Evolutionary conservation across 2,797 vertebrate genomes (phyloP).

Genomic region (Onychomys torridus): DNA sequence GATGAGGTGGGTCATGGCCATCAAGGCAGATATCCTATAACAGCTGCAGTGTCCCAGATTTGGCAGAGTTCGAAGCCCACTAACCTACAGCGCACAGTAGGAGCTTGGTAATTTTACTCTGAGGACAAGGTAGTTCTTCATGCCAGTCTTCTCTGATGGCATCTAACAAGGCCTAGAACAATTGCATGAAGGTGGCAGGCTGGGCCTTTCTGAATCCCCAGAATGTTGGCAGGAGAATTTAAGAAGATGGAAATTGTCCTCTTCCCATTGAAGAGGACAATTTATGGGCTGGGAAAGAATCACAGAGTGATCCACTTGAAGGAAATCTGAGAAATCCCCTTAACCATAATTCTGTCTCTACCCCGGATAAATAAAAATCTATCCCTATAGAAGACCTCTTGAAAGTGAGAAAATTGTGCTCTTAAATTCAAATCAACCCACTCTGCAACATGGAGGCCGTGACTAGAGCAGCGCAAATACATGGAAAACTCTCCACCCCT

Average conservation of each 20-base stretch:
- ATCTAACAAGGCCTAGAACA: conserved; percentile 37
- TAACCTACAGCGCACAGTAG: conserved; percentile 78
- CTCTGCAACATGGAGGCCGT: neutral
- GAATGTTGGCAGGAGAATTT: conserved; percentile 5
- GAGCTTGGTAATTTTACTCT: conserved; percentile 74
- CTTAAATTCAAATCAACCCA: neutral
- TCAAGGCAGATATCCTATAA: conserved; percentile 65
- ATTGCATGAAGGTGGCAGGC: conserved; percentile 28
- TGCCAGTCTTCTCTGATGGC: conserved; percentile 36
- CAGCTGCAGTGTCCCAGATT: conserved; percentile 61
- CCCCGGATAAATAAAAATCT: conserved; percentile 13
- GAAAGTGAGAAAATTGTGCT: neutral
- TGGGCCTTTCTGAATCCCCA: conserved; percentile 44
- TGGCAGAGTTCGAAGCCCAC: conserved; percentile 74
- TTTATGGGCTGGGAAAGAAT: neutral
- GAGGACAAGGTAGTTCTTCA: conserved; percentile 62
- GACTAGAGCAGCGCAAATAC: neutral
- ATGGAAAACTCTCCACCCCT: neutral
- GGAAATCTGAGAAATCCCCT: conserved; percentile 19
- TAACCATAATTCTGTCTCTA: conserved; percentile 25
- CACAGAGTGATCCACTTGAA: neutral
- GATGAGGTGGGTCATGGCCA: conserved; percentile 45
- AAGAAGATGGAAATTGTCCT: neutral
- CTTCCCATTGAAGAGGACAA: neutral
- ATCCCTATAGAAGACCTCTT: conserved; percentile 38